Percentiles rank a stretch among this genome's conserved stretches.
Conservation (phyloP, 1,140 invertebrate genomes). For the Zaprionus ornatus region DNA sequence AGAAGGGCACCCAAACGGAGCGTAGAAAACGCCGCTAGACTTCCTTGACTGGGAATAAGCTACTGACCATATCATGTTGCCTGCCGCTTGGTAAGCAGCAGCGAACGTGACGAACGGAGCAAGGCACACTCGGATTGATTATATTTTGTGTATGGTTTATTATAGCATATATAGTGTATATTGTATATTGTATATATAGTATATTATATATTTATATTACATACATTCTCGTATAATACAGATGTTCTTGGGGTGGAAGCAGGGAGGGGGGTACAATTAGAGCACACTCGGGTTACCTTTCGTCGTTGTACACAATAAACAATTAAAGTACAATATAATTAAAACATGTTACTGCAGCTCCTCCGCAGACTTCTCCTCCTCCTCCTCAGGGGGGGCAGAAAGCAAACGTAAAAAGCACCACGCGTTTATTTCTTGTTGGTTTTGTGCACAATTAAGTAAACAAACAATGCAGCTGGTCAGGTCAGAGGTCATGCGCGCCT, state of each 20-base stretch:
- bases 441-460: conserved; percentile 70
- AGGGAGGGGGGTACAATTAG: conserved; percentile 46
- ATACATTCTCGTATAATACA: conserved; percentile 61
- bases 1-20: not conserved
- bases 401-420: conserved; percentile 39
- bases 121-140: not conserved
- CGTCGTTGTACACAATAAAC: conserved; percentile 24
- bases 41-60: too few species aligned
- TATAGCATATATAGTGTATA: conserved; percentile 25
- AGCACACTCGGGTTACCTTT: conserved; percentile 48
- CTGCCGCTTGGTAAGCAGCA: not conserved
- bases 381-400: conserved; percentile 9
- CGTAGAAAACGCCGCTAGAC: not conserved
- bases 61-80: not conserved
- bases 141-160: conserved; percentile 41
- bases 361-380: conserved; percentile 9
- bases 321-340: conserved; percentile 39
- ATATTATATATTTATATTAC: conserved; percentile 44
- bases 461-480: conserved; percentile 32
- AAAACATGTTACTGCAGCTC: conserved; percentile 40
- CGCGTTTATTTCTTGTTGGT: conserved; percentile 38
- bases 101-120: not conserved
- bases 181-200: conserved; percentile 31
- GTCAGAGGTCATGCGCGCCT: not conserved
- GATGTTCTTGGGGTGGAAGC: conserved; percentile 24